A percentile compares a stretch with the other conserved stretches of the same genome.
phyloP scores from a whole-genome alignment of 2,113 vertebrate species.

The Hippocampus comes region DNA sequence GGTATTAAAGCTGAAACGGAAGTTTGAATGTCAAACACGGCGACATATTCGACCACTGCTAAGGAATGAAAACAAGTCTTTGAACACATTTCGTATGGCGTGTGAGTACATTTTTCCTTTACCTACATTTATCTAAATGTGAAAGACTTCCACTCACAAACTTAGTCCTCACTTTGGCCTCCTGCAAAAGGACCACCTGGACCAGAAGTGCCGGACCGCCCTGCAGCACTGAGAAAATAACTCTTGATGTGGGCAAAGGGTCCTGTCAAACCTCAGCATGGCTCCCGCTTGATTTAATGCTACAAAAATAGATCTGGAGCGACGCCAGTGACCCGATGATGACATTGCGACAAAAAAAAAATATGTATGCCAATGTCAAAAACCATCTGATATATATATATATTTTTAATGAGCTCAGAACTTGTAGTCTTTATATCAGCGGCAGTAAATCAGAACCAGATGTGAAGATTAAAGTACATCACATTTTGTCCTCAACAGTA shows the following conservation, averaged over 20 bases:
- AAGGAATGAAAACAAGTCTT: constrained; percentile 23
- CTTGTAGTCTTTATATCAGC: no score
- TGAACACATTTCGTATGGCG: constrained; percentile 19
- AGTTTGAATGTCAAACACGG: neutral
- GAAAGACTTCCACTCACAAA: constrained; percentile 49
- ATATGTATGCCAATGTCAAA: no score
- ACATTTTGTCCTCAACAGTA: no score
- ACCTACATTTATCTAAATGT: constrained; percentile 54
- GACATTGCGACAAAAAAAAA: no score
- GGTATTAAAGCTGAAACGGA: neutral
- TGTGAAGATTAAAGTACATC: no score
- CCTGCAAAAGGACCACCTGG: constrained; percentile 32
- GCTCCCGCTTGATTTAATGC: constrained; percentile 32
- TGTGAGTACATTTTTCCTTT: constrained; percentile 31
- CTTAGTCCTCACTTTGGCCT: constrained; percentile 29
- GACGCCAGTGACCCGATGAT: constrained; percentile 20
- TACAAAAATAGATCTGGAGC: constrained; percentile 34
- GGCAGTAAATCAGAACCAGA: no score
- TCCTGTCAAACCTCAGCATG: constrained; percentile 43
- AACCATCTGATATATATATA: no score
- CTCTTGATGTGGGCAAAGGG: constrained; percentile 55
- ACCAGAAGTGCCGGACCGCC: constrained; percentile 37
- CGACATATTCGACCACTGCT: neutral
- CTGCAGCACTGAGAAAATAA: constrained; percentile 32
- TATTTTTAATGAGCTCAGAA: no score